Conservation (phyloP, 2,888 invertebrate genomes). For the Stomorhina lunata region DNA sequence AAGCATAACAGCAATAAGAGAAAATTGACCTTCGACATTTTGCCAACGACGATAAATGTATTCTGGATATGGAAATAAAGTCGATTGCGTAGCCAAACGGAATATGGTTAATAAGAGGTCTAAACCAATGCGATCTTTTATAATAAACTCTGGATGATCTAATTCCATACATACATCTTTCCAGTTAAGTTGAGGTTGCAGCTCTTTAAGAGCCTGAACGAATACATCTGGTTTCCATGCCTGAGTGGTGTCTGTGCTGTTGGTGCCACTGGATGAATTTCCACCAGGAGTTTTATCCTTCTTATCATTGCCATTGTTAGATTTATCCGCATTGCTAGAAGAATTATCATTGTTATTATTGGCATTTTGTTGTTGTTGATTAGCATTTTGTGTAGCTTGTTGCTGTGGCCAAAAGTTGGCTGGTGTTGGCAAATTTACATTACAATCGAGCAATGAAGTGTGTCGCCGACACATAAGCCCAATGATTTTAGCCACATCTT, state of each 20-base stretch:
- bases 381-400: conserved; percentile 49
- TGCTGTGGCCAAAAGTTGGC: conserved; percentile 84
- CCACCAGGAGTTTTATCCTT: conserved; percentile 66
- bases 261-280: conserved; percentile 73
- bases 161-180: conserved; percentile 91
- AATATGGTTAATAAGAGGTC: conserved; percentile 91
- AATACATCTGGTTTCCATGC: conserved; percentile 97
- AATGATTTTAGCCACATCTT: conserved; percentile 91
- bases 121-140: conserved; percentile 93
- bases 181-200: conserved; percentile 93
- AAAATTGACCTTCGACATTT: conserved; percentile 95
- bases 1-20: conserved; percentile 91
- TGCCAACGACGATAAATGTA: conserved; percentile 95
- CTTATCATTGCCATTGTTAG: conserved; percentile 74
- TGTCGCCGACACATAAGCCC: conserved; percentile 93
- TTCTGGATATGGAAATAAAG: conserved; percentile 91
- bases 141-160: conserved; percentile 93
- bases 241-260: conserved; percentile 81
- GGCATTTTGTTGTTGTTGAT: conserved; percentile 69
- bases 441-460: conserved; percentile 83
- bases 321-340: conserved; percentile 63
- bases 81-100: conserved; percentile 88
- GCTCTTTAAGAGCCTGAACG: conserved; percentile 93
- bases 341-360: conserved; percentile 73
- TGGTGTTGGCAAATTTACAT: conserved; percentile 86